phyloP scores from a whole-genome alignment of 2,113 vertebrate genomes.

The Notothenia coriiceps region DNA sequence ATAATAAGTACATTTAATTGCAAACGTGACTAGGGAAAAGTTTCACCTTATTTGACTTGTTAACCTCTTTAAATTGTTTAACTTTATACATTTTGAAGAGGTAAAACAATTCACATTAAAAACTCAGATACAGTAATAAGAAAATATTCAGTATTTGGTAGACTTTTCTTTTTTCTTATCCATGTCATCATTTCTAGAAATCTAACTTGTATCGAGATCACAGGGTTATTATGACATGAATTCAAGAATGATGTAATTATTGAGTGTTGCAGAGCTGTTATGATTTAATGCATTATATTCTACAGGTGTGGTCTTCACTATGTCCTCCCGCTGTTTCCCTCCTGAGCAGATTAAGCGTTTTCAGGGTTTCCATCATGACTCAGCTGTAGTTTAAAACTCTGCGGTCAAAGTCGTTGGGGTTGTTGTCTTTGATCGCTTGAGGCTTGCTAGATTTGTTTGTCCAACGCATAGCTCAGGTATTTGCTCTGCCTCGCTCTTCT shows the following conservation, averaged over 20 bases:
- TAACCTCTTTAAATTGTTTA: no score
- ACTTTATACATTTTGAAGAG: no score
- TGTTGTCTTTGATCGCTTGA: conserved; percentile 36
- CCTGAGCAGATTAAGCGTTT: not conserved
- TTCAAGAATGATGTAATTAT: no score
- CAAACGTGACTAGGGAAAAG: not conserved
- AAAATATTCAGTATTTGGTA: not conserved
- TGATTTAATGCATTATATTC: not conserved
- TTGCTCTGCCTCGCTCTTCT: conserved; percentile 63
- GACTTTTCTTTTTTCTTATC: not conserved
- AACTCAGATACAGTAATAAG: no score
- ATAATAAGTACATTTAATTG: not conserved
- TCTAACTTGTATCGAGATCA: no score
- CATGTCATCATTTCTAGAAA: no score
- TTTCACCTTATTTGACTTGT: not conserved
- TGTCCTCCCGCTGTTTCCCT: not conserved
- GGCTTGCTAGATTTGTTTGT: conserved; percentile 59
- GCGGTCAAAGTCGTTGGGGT: conserved; percentile 44
- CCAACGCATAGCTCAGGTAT: conserved; percentile 65
- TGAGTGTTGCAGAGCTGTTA: conserved; percentile 6
- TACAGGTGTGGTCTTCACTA: not conserved
- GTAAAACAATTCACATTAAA: no score
- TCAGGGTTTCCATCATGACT: not conserved
- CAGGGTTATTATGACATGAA: no score
- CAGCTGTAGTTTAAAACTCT: conserved; percentile 4